Evolutionary conservation across 2,888 invertebrate genomes (phyloP).

Genomic region (Spodoptera picta): DNA sequence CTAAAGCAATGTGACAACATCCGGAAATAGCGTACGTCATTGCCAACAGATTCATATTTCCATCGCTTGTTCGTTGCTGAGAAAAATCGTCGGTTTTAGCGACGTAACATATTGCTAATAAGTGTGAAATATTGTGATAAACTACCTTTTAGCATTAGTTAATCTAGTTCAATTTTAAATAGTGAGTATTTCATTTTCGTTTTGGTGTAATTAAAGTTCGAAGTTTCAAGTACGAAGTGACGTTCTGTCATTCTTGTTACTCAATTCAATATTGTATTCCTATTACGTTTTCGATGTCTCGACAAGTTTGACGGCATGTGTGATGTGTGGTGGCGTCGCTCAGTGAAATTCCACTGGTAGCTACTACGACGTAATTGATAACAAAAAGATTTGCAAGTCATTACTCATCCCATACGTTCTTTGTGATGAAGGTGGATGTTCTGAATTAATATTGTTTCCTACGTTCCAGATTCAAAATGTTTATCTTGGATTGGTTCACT

Average conservation of each 20-base stretch:
- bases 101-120: conserved; percentile 82
- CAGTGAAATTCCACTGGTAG: conserved; percentile 58
- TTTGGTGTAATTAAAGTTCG: conserved; percentile 63
- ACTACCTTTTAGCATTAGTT: conserved; percentile 82
- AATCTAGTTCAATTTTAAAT: conserved; percentile 84
- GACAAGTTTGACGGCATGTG: conserved; percentile 61
- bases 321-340: conserved; percentile 51
- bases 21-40: conserved; percentile 87
- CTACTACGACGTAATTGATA: conserved; percentile 71
- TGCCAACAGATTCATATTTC: conserved; percentile 84
- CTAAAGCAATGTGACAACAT: conserved; percentile 72
- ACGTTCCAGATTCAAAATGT: conserved; percentile 91
- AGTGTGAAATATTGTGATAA: conserved; percentile 85
- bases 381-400: conserved; percentile 80
- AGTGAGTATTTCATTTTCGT: conserved; percentile 78
- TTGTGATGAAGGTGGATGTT: conserved; percentile 68
- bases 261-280: conserved; percentile 80
- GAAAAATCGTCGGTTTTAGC: conserved; percentile 79
- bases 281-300: conserved; percentile 68
- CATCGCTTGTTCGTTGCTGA: conserved; percentile 73
- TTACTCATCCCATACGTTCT: conserved; percentile 70
- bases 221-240: conserved; percentile 80
- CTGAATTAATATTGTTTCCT: conserved; percentile 67
- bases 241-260: conserved; percentile 84
- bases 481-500: conserved; percentile 98